Percentiles rank a stretch among this genome's conserved stretches.
Evolutionary conservation across 37 sponge, comb jelly and placozoan species (phyloP).

Genomic region (Mnemiopsis leidyi): DNA sequence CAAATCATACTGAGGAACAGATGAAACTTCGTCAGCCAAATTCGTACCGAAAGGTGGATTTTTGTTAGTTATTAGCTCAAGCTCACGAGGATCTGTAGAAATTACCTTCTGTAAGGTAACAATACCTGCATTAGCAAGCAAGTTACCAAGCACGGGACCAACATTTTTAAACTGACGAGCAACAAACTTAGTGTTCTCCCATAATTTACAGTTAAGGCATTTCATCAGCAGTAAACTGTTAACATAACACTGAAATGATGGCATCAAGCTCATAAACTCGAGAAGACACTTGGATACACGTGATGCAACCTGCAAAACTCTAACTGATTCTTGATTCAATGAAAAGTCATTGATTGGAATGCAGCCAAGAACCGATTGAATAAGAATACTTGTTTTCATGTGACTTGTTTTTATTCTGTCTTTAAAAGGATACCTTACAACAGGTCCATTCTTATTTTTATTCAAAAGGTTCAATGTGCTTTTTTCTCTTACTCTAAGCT

Average conservation of each 20-base stretch:
- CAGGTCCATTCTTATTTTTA: conserved; percentile 83
- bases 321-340: conserved; percentile 82
- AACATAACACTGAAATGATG: conserved; percentile 40
- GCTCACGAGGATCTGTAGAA: conserved; percentile 84
- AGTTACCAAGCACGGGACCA: conserved; percentile 65
- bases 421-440: conserved; percentile 85
- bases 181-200: conserved; percentile 93
- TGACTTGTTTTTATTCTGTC: conserved; percentile 90
- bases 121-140: conserved; percentile 95
- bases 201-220: conserved; percentile 70
- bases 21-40: neutral
- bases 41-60: conserved; percentile 41
- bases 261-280: neutral
- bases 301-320: conserved; percentile 33
- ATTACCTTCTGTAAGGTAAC: conserved; percentile 75
- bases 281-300: conserved; percentile 33
- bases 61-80: conserved; percentile 79
- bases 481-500: conserved; percentile 90
- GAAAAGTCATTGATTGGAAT: conserved; percentile 86
- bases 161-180: conserved; percentile 92
- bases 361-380: conserved; percentile 92
- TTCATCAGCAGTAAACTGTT: conserved; percentile 46
- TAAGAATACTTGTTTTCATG: conserved; percentile 91
- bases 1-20: conserved; percentile 45
- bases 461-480: conserved; percentile 84